Percentiles rank a stretch among this genome's conserved stretches.
phyloP scores from a whole-genome alignment of 2,888 invertebrate genomes.

The Hyposoter didymator region DNA sequence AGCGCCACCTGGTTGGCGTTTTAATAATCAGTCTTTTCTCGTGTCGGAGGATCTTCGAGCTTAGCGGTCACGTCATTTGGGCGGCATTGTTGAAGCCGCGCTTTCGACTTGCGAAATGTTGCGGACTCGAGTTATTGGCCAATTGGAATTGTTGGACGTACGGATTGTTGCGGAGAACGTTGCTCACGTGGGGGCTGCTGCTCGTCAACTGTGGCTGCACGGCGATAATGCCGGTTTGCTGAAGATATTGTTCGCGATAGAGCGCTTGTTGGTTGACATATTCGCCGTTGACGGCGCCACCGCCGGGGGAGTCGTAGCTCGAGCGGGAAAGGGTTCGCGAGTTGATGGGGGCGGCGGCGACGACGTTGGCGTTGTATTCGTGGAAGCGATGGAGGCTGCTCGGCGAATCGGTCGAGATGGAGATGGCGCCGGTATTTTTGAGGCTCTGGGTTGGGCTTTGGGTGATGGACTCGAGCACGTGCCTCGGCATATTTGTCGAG shows the following conservation, averaged over 20 bases:
- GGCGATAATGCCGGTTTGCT: conserved; percentile 79
- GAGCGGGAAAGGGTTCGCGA: conserved; percentile 14
- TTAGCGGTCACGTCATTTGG: conserved; percentile 81
- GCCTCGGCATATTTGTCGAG: conserved; percentile 81
- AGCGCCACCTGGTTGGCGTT: neutral
- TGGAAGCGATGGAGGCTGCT: conserved; percentile 74
- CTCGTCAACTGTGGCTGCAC: conserved; percentile 73
- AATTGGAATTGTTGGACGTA: conserved; percentile 82
- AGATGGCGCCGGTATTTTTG: conserved; percentile 75
- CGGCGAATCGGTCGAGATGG: conserved; percentile 73
- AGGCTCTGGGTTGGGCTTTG: conserved; percentile 82
- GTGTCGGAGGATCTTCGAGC: conserved; percentile 72
- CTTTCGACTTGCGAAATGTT: conserved; percentile 70
- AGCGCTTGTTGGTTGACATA: conserved; percentile 78
- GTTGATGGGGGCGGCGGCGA: neutral
- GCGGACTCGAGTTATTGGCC: conserved; percentile 70
- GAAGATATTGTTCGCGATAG: conserved; percentile 80
- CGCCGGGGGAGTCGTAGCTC: conserved; percentile 58
- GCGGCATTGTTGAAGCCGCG: conserved; percentile 80
- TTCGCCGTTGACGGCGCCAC: conserved; percentile 77
- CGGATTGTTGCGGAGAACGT: conserved; percentile 77
- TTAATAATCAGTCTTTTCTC: conserved; percentile 80
- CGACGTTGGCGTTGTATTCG: conserved; percentile 71
- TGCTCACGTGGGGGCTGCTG: conserved; percentile 71
- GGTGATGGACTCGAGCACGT: conserved; percentile 81